Evolutionary conservation across 2,888 invertebrate genomes (phyloP), one percentile per base, ranked within the genome.

Genomic region (Nomada fabriciana): DNA sequence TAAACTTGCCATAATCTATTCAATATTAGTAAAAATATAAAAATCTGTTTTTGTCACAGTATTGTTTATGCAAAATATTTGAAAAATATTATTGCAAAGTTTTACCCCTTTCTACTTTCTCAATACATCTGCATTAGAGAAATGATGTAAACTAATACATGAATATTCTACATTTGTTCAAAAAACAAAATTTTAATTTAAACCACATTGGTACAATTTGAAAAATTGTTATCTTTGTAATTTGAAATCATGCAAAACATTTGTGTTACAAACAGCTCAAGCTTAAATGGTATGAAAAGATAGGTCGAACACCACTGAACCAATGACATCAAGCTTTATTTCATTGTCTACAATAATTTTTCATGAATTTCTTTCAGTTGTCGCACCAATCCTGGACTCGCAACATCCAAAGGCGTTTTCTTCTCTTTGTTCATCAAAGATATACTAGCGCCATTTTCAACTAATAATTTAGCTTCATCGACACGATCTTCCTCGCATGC

Each of bases 401-500:
- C 91, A 67, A 96, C 90, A 90, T 97, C 96, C 67, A 97, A 90
- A n/a, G 97, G 96, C 3, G 96, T 95, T 91, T 95, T 95, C 77
- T 95, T 94, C 75, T 96, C 96, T 89, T 96, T 96, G 92, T 98
- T 97, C 88, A 93, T 91, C 20, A 95, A 90, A 53, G 95, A 94
- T 15, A 95, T 84, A 89, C 94, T 94, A 9, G 97, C 97, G 23
- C 97, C 97, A 89, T 95, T 94, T 84, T 95, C 94, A 0, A 96
- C 95, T 77, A 98, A 94, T 87, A 97, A 92, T 88, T 95, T 94
- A 10, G 97, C 96, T 86, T 95, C 96, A 78, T 96, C 95, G 86
- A 95, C 95, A 84, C 97, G 95, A 87, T 96, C 96, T 93, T 98
- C 98, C 93, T 98, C 97, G 94, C 97, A 97, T 3, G 97, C 97